Base-by-base conservation (phyloP, 2,888 invertebrate genomes). In the Chaitophorus viminalis region DNA sequence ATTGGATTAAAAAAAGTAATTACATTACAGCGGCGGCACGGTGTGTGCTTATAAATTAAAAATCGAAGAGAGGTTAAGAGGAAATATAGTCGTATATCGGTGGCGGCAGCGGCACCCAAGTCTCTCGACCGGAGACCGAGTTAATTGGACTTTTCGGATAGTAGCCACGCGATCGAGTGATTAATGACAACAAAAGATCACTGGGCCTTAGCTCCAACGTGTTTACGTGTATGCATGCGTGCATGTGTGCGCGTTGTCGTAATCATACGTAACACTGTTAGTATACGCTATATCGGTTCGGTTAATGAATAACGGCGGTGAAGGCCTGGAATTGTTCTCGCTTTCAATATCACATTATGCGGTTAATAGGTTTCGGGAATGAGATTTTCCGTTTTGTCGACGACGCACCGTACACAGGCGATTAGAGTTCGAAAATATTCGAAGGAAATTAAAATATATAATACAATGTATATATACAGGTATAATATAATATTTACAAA, bases 401-500 rank as follows among this genome's bases (percentile, higher is more conserved):
- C 70, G 60, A 72, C 72, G 18, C 21, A 11, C 72, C 21, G 33
- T 8, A 18, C 21, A 68, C n/a, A 21, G n/a, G 36, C 4, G 6
- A 25, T 52, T 33, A 33, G 52, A 52, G 75, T 52, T 17, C 31
- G 52, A 85, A 78, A 72, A 72, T 72, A 78, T 79, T 54, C 29
- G 29, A 54, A 86, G 86, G 72, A 86, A 86, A 86, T 86, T 78
- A 86, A 86, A 86, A 77, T 60, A 77, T 72, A 31, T 52, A 33
- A 52, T 21, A 82, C 52, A 33, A 31, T 21, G 74, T 82, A 31
- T n/a, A 36, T 81, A 65, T 65, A n/a, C n/a, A 39, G n/a, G n/a
- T 29, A 75, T 52, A 17, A 39, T 75, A 76, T 75, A 76, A n/a
- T 25, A 31, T 46, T 36, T 52, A 52, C 25, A 86, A n/a, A 78